Evolutionary conservation across 2,797 vertebrate genomes (phyloP).

Genomic region (Fratercula arctica): DNA sequence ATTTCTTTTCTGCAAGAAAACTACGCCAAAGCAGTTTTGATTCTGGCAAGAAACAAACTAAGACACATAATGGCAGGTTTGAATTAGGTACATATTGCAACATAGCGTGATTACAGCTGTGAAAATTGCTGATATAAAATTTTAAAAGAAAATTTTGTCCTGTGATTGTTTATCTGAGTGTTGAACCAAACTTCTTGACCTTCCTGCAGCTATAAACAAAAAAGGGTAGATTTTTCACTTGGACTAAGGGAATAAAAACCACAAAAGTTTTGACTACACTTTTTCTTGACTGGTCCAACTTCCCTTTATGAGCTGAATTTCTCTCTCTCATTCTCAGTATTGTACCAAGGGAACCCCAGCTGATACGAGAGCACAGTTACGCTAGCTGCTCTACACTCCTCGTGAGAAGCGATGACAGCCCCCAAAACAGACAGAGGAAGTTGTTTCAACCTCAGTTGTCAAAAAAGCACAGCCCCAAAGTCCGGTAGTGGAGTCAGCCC

Average conservation of each 20-base stretch:
- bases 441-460: not conserved
- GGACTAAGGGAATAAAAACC: not conserved
- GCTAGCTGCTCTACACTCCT: not conserved
- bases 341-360: not conserved
- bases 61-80: not conserved
- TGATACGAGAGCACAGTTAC: accelerated
- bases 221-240: not conserved
- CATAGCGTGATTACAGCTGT: not conserved
- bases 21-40: not conserved
- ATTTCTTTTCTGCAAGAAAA: not conserved
- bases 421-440: not conserved
- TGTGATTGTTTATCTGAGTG: not conserved
- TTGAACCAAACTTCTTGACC: not conserved
- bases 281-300: not conserved
- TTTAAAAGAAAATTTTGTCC: not conserved
- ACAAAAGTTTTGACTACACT: not conserved
- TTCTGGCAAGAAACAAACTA: not conserved
- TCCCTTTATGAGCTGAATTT: not conserved
- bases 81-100: not conserved
- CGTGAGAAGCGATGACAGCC: not conserved
- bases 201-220: not conserved
- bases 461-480: not conserved
- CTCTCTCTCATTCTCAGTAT: not conserved
- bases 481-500: not conserved
- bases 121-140: not conserved